phyloP scores from a whole-genome alignment of 2,113 vertebrate genomes.

The Pomatostomus ruficeps region DNA sequence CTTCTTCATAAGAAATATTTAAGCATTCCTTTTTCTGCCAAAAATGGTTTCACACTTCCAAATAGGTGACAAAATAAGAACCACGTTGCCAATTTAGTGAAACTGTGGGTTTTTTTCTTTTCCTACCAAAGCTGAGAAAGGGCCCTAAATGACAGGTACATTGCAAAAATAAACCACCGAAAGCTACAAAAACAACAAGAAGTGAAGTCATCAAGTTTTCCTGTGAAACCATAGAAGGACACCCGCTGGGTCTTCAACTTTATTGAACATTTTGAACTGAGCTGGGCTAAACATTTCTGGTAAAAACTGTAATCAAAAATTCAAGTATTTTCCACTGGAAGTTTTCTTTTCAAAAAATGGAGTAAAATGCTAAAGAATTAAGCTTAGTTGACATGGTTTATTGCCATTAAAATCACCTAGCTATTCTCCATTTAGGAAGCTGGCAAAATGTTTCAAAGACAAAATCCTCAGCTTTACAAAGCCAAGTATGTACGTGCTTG shows the following conservation, averaged over 20 bases:
- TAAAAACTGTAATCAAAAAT: background rate
- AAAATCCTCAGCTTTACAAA: background rate
- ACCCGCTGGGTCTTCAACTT: background rate
- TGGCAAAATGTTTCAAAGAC: background rate
- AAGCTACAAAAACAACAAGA: background rate
- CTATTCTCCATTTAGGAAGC: background rate
- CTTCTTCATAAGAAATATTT: slow-evolving; percentile 28
- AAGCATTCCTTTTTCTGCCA: slow-evolving; percentile 36
- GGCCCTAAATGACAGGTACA: slow-evolving; percentile 18
- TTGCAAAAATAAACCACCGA: slow-evolving; percentile 34
- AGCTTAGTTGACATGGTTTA: background rate
- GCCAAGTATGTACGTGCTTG: background rate
- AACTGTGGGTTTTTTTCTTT: slow-evolving; percentile 52
- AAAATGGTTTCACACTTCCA: slow-evolving; percentile 55
- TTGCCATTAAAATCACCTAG: background rate
- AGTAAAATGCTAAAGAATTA: background rate
- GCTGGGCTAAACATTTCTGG: background rate
- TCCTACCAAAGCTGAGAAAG: slow-evolving; percentile 22
- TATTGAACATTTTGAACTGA: background rate
- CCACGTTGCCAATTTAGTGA: background rate
- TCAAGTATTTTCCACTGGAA: background rate
- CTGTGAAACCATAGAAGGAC: background rate
- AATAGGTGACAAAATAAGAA: slow-evolving; percentile 55
- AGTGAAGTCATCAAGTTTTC: background rate
- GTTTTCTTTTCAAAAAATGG: background rate